Evolutionary conservation across 2,797 vertebrate species (phyloP), one percentile per base, ranked within the genome.

Genomic region (Darevskia mixta): DNA sequence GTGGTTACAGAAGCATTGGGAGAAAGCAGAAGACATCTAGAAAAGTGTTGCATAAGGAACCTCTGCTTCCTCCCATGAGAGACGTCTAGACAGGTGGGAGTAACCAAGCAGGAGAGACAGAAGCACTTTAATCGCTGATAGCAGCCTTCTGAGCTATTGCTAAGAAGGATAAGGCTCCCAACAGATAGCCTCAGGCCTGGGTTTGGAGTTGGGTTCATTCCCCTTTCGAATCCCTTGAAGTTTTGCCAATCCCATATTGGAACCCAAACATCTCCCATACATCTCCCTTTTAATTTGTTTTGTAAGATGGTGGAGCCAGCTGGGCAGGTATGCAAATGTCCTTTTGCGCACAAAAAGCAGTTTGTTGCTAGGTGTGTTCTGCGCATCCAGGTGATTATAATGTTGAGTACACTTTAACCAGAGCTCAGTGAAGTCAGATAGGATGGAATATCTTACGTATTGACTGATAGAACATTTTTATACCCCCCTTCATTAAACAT

Each of bases 81-180:
- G 75, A 72, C 86, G 91, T 95, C 95, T 93, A 91, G 92, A 93
- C 91, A 87, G 82, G 90, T 94, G 91, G 86, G 83, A 84, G 89
- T 89, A 82, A 84, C 93, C 64, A 72, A 79, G 89, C 43, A 25
- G 38, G 32, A 92, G 18, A 81, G 88, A 81, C 64, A 79, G 82
- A 78, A 78, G 82, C 82, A 72, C 49, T 93, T 94, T 94, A 89
- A 95, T 94, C 92, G 83, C 92, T 93, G 94, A 95, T 91, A 94
- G 92, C 85, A 93, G 89, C 45, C 18, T 90, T 94, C 84, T 84
- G 93, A 92, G 27, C 49, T 83, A 29, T 43, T 83, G 82, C 43
- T 86, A 75, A 15, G 87, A 90, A 93, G 83, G 45, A 87, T 93
- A 89, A 90, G 89, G 93, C 94, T 71, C 92, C 90, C 43, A 82